Percentiles rank a stretch among this genome's conserved stretches.
These are phyloP conservation scores for Araneus ventricosus DNA, from an alignment of 1,140 invertebrate genomes.

Conservation along the genomic window DNA sequence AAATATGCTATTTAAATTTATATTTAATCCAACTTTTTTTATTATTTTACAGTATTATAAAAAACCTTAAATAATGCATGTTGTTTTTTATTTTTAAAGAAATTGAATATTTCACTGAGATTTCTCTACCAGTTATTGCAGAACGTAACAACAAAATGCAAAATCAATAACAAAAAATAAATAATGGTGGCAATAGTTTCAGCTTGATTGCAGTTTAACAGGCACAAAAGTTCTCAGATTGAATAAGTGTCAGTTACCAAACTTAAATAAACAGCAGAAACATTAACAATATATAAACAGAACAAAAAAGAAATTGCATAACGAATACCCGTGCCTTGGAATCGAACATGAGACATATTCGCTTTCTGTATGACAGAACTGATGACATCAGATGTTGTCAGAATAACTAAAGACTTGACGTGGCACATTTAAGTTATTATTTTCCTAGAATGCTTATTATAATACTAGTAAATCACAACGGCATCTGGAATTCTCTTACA, in stretches of 20 bases:
- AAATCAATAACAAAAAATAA: neutral
- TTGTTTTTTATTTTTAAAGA: no score
- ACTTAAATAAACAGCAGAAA: conserved; percentile 34
- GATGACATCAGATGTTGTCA: neutral
- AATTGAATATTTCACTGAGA: no score
- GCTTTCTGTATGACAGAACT: neutral
- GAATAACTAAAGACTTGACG: neutral
- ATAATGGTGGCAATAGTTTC: neutral
- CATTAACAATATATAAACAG: conserved; percentile 16
- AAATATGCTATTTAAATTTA: no score
- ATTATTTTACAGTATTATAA: no score
- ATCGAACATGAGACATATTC: neutral
- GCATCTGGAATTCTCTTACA: conserved; percentile 79
- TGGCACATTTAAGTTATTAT: conserved; percentile 37
- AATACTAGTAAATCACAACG: conserved; percentile 85
- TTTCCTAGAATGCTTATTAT: conserved; percentile 41
- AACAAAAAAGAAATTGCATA: neutral
- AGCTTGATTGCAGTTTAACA: neutral
- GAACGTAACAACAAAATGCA: neutral
- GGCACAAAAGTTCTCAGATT: neutral
- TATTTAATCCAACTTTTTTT: no score
- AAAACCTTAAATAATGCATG: no score
- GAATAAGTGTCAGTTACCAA: neutral
- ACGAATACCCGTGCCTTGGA: conserved; percentile 36
- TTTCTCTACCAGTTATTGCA: no score